Base-by-base conservation (phyloP, 2,888 invertebrate genomes). In the Scaeva pyrastri region DNA sequence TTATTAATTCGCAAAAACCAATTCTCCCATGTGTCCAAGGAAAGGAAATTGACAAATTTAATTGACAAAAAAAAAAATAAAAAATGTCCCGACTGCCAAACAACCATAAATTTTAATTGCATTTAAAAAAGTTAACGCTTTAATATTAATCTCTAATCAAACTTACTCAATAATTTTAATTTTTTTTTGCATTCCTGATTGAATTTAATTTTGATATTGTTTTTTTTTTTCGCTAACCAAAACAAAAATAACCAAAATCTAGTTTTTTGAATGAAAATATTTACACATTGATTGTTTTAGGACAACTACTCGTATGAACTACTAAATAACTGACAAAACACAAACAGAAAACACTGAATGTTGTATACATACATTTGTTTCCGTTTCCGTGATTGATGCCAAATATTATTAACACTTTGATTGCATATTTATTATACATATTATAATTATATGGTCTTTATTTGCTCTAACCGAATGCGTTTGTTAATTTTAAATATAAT, bases 41-140 rank as follows among this genome's bases (percentile, higher is more conserved):
- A 50, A 8, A 66, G 39, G 14, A 39, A 50, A 12, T 21, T 45
- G 6, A 19, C n/a, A 81, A 66, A 45, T 66, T 45, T 7, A 50
- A 74, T 72, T 70, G 62, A 80, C 64, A 77, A 74, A 41, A 74
- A 50, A 45, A 62, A 71, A 64, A 11, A 73, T 79, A 79, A 85
- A 86, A 86, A 86, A 64, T 82, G 86, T 86, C 86, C 86, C 86
- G 86, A 86, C 82, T 82, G 82, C 86, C 86, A 86, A 52, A 86
- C 82, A 60, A 86, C 82, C 74, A 86, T 31, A n/a, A n/a, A 31
- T 71, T 74, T 74, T 56, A 85, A 81, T 85, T 86, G 85, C 85
- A 81, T 86, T 86, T 86, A 36, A 31, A 70, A 43, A 73, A 8
- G 5, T 31, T 82, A 82, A 82, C 77, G 86, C 86, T 68, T 86